Percentiles rank a stretch among this genome's conserved stretches.
Conservation (phyloP, 1,140 invertebrate genomes). For the Hormaphis cornu region DNA sequence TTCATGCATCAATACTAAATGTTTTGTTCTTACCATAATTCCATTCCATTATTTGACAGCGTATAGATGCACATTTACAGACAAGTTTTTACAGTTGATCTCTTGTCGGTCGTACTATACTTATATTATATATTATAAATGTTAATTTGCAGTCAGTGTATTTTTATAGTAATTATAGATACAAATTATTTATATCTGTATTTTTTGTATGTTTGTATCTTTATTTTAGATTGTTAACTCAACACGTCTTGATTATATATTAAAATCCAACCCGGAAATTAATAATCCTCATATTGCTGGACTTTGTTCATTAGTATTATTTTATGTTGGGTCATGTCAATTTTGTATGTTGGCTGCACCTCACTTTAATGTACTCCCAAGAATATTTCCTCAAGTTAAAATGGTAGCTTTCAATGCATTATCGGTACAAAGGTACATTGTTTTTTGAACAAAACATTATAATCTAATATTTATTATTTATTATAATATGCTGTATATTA, state of each 20-base stretch:
- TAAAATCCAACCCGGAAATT: slow-evolving; percentile 47
- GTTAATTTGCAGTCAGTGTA: too few relatives aligned
- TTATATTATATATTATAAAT: too few relatives aligned
- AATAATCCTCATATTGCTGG: slow-evolving; percentile 47
- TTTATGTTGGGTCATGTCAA: slow-evolving; percentile 79
- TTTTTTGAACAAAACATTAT: neutral
- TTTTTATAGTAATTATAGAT: too few relatives aligned
- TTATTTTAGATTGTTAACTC: slow-evolving; percentile 48
- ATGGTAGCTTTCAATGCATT: slow-evolving; percentile 86
- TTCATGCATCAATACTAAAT: too few relatives aligned
- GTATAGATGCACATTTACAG: too few relatives aligned
- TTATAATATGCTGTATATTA: neutral
- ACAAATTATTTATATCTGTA: too few relatives aligned
- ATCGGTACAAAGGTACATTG: slow-evolving; percentile 59
- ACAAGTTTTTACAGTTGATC: too few relatives aligned
- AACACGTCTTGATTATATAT: slow-evolving; percentile 46
- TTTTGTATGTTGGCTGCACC: slow-evolving; percentile 82
- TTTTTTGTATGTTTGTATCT: too few relatives aligned
- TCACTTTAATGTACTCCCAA: slow-evolving; percentile 77
- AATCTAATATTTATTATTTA: neutral
- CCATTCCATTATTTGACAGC: too few relatives aligned
- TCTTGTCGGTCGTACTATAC: too few relatives aligned
- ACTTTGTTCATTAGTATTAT: slow-evolving; percentile 73
- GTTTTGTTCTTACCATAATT: too few relatives aligned
- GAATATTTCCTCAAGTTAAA: slow-evolving; percentile 74